Evolutionary conservation across 1,140 invertebrate species (phyloP), one percentile per base, ranked within the genome.

Genomic region (Phocides pigmalion): DNA sequence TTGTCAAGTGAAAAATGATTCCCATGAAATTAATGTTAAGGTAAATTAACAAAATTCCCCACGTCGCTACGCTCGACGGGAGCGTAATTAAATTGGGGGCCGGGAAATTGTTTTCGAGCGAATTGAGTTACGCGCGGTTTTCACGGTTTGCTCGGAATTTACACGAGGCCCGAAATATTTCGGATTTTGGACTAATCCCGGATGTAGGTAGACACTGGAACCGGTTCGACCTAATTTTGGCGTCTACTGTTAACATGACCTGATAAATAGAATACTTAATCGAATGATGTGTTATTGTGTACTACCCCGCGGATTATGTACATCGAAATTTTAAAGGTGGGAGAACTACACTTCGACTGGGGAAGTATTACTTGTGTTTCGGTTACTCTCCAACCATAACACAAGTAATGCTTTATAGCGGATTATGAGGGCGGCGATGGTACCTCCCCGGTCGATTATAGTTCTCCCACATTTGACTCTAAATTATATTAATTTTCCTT

Each of bases 11-110:
- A 28, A 28, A 28, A 28, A 35, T 35, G n/a, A 35, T 22, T 22
- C 32, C 9, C n/a, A 8, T 12, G 32, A 12, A 35, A 35, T 11
- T n/a, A 11, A 46, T 22, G 42, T 20, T 20, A 46, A n/a, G 42
- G 54, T 46, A 44, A 58, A 58, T 58, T 46, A 58, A 46, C 25
- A 14, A 46, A 56, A 58, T 58, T 42, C 54, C 41, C 32, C 32
- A 15, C 20, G 22, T 35, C 22, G 12, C 22, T 3, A 16, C 22
- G 15, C 42, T 12, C 16, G 54, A 46, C 15, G 42, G 41, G 22
- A 22, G 25, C 41, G 54, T 59, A 46, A 59, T 59, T 59, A 46
- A 46, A 46, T 59, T 59, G 41, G 41, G 15, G 15, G 16, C 41
- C 15, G 15, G 41, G 25, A 59, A 59, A 59, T 59, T 59, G 22